These are phyloP conservation scores for Heliopora coerulea DNA, from an alignment of 92 coral and sea anemone genomes.

Conservation along the genomic window DNA sequence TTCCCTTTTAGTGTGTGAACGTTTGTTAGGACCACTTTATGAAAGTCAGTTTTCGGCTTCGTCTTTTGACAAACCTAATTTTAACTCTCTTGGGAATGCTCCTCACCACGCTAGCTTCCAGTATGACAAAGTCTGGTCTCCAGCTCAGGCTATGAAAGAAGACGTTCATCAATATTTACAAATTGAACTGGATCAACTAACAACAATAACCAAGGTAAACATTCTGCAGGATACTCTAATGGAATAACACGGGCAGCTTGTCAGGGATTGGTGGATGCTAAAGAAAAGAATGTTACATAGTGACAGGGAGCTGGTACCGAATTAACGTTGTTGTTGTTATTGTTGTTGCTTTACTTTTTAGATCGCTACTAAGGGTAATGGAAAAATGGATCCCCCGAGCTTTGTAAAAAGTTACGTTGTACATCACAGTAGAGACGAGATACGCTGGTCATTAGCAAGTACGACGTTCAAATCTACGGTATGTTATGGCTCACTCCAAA, in stretches of 20 bases:
- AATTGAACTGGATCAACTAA: constrained; percentile 12
- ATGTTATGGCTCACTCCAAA: no score
- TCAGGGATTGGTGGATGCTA: no score
- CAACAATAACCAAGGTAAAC: constrained; percentile 22
- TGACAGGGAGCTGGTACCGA: no score
- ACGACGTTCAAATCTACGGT: constrained; percentile 2
- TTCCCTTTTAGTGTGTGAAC: background rate
- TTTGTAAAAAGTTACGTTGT: constrained; percentile 19
- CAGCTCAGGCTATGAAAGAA: background rate
- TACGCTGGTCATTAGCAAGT: constrained; percentile 6
- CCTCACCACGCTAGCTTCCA: constrained; percentile 23
- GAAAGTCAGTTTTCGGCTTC: constrained; percentile 33
- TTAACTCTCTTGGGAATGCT: constrained; percentile 2
- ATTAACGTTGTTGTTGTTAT: no score
- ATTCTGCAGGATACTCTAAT: no score
- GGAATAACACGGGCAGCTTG: no score
- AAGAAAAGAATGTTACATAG: no score
- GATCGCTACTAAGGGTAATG: constrained; percentile 28
- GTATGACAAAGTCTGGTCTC: background rate
- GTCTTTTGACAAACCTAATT: constrained; percentile 17
- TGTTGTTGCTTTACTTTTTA: background rate
- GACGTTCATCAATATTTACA: constrained; percentile 32
- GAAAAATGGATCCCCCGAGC: background rate
- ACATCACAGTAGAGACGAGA: background rate
- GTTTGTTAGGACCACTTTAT: background rate